Evolutionary conservation across 2,797 vertebrate genomes (phyloP).

Genomic region (Neosilurus mollespiculum): DNA sequence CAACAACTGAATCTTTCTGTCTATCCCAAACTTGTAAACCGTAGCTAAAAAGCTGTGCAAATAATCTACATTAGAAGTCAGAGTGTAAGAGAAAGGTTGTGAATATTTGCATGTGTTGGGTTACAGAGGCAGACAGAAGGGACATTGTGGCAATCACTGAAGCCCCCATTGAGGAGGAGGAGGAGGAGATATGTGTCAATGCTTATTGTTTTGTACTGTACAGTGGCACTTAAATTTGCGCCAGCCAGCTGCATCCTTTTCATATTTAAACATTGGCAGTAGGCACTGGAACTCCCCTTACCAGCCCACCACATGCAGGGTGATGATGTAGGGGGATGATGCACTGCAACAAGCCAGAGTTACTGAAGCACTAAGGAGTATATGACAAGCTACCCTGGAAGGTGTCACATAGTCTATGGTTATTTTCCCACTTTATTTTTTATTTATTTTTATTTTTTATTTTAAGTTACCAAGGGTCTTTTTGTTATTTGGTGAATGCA

Average conservation of each 20-base stretch:
- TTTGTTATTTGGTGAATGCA: conserved; percentile 2
- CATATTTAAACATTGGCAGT: conserved; percentile 25
- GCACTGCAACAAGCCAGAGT: not conserved
- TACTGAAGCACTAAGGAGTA: conserved; percentile 2
- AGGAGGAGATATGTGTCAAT: conserved; percentile 47
- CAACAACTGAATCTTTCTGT: not conserved
- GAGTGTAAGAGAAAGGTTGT: conserved; percentile 50
- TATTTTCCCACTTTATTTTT: not conserved
- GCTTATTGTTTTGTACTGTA: conserved; percentile 53
- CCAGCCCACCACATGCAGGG: conserved; percentile 6
- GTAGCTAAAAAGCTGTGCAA: conserved; percentile 16
- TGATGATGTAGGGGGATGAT: conserved; percentile 31
- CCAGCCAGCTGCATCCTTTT: conserved; percentile 48
- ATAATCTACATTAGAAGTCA: not conserved
- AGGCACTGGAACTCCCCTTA: conserved; percentile 30
- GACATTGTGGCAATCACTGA: conserved; percentile 58
- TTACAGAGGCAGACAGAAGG: conserved; percentile 65
- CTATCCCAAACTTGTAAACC: not conserved
- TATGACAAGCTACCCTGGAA: not conserved
- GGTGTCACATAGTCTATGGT: not conserved
- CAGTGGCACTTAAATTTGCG: conserved; percentile 36
- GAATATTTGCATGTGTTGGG: conserved; percentile 63
- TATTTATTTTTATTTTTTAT: not conserved
- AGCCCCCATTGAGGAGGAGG: conserved; percentile 34
- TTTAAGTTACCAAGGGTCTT: not conserved